A percentile compares a stretch with the other conserved stretches of the same genome.
Conservation (phyloP, 1,140 invertebrate genomes). For the Procambarus virginalis region DNA sequence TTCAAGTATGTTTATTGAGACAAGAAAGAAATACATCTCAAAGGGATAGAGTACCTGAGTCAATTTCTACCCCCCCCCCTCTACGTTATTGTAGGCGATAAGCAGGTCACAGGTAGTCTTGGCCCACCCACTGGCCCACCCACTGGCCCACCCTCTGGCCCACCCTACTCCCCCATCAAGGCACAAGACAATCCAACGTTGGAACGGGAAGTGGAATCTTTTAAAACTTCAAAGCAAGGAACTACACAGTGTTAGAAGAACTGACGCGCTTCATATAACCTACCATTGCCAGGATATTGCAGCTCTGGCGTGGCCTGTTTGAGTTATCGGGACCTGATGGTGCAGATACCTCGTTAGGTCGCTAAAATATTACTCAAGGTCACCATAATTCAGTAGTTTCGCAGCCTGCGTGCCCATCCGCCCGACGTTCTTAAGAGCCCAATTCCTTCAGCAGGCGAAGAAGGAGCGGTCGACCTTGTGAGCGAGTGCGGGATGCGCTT, state of each 20-base stretch:
- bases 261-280: background rate
- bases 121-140: too few species aligned
- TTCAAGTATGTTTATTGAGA: too few species aligned
- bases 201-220: too few species aligned
- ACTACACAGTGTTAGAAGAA: background rate
- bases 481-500: slow-evolving; percentile 11
- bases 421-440: background rate
- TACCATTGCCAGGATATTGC: background rate
- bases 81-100: too few species aligned
- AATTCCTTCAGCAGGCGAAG: background rate
- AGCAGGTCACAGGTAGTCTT: too few species aligned
- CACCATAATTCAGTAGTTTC: slow-evolving; percentile 62
- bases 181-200: too few species aligned
- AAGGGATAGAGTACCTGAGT: too few species aligned
- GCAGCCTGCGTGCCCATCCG: background rate
- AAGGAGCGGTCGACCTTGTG: slow-evolving; percentile 24
- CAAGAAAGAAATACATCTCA: too few species aligned
- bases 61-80: too few species aligned
- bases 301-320: background rate
- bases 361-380: slow-evolving; percentile 55
- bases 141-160: too few species aligned
- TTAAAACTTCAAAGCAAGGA: too few species aligned
- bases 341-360: slow-evolving; percentile 52
- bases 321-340: slow-evolving; percentile 33
- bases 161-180: too few species aligned